Evolutionary conservation across 2,113 vertebrate genomes (phyloP).

Genomic region (Phyllostomus discolor): DNA sequence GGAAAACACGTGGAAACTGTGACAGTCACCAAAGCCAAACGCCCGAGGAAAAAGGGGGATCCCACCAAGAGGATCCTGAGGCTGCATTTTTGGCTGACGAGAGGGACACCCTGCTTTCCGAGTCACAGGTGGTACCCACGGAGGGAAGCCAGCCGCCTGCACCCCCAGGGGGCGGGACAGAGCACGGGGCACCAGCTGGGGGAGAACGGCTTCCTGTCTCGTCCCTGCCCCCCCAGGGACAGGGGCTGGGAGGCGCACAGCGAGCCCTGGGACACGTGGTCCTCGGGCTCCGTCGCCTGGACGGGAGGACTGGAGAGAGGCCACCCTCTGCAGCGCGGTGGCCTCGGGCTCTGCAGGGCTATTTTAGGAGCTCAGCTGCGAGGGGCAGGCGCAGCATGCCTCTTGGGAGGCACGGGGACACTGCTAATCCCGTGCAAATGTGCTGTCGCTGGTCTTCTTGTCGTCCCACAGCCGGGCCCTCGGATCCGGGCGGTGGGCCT

Average conservation of each 20-base stretch:
- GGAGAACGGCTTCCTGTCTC: not conserved
- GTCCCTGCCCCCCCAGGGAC: not conserved
- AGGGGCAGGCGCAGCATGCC: not conserved
- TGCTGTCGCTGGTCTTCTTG: not conserved
- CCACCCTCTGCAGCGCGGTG: not conserved
- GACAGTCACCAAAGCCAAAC: not conserved
- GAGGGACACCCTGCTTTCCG: fast-evolving
- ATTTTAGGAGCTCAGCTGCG: not conserved
- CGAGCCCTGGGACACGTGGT: not conserved
- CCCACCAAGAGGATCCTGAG: not conserved
- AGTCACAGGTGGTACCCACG: fast-evolving
- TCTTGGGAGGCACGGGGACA: not conserved
- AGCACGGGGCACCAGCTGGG: not conserved
- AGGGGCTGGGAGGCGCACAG: not conserved
- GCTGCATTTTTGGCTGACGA: not conserved
- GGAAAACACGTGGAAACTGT: not conserved
- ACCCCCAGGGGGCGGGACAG: fast-evolving
- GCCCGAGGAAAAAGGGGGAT: not conserved
- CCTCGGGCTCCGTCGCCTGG: not conserved
- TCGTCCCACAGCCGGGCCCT: not conserved
- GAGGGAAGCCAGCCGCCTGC: not conserved
- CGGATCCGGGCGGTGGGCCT: no score
- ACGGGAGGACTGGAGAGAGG: fast-evolving
- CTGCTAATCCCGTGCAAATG: not conserved
- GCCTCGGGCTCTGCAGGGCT: not conserved